Percentiles rank a stretch among this genome's conserved stretches.
Evolutionary conservation across 2,888 invertebrate genomes (phyloP).

Genomic region (Myathropa florea): DNA sequence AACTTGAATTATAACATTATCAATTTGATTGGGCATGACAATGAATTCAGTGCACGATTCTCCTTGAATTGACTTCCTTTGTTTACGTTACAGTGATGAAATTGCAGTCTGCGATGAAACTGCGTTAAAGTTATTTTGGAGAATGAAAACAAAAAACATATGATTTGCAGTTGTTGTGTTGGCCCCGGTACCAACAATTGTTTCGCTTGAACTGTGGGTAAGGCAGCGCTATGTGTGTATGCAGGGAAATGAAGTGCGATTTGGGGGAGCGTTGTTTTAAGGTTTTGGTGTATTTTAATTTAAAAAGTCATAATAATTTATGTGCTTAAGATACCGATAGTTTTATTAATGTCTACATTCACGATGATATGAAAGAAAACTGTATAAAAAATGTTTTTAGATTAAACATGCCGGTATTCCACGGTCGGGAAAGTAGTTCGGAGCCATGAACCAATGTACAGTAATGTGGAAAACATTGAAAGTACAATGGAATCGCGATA

Average conservation of each 20-base stretch:
- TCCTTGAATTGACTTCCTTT: conserved; percentile 23
- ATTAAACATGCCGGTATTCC: no score
- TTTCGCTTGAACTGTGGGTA: background rate
- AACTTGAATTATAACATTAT: conserved; percentile 85
- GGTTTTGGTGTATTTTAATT: no score
- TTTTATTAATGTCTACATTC: no score
- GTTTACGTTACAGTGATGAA: conserved; percentile 1
- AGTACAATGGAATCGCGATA: no score
- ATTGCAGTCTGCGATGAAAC: background rate
- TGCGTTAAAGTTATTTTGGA: background rate
- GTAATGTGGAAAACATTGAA: no score
- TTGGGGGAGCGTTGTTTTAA: background rate
- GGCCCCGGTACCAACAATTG: background rate
- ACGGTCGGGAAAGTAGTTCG: no score
- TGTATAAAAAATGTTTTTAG: no score
- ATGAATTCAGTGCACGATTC: background rate
- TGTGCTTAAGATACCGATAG: no score
- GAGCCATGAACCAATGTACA: no score
- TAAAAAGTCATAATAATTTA: no score
- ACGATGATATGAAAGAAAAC: no score
- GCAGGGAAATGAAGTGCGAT: background rate
- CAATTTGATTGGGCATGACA: conserved; percentile 78
- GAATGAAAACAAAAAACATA: conserved; percentile 50
- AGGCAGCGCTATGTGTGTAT: background rate
- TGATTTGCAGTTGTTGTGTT: conserved; percentile 63